These are phyloP conservation scores for Synergus umbraculus DNA, from an alignment of 2,888 invertebrate species.

Conservation along the genomic window DNA sequence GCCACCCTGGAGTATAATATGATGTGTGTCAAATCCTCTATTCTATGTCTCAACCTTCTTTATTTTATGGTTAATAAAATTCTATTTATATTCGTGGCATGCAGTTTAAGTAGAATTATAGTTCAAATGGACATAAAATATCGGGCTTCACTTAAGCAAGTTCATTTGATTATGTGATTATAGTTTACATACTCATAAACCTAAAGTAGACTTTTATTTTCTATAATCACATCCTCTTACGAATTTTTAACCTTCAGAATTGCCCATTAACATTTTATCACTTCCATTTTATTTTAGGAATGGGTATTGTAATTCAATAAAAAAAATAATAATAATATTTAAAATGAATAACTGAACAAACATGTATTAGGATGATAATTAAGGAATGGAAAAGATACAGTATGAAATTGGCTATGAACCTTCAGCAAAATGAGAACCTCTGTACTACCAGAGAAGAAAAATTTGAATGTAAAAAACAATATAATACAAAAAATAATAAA, in stretches of 20 bases:
- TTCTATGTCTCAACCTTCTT: neutral
- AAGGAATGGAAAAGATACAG: too few species aligned
- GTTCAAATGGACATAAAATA: slow-evolving; percentile 1
- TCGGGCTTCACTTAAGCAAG: neutral
- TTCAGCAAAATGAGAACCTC: too few species aligned
- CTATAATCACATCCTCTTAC: neutral
- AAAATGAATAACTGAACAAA: too few species aligned
- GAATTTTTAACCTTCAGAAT: neutral
- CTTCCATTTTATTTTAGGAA: neutral
- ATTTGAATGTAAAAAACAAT: too few species aligned
- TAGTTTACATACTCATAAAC: neutral
- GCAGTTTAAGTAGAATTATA: neutral
- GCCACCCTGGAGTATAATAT: too few species aligned
- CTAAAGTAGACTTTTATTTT: neutral
- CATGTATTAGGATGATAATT: too few species aligned
- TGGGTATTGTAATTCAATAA: neutral
- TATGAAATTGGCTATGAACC: too few species aligned
- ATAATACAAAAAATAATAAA: too few species aligned
- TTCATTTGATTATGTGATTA: slow-evolving; percentile 5
- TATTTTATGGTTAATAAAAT: neutral
- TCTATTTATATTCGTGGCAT: neutral
- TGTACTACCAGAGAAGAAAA: too few species aligned
- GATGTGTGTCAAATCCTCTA: neutral
- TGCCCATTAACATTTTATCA: neutral
- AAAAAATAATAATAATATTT: too few species aligned